Evolutionary conservation across 2,797 vertebrate species (phyloP).

Genomic region (Leptodactylus fallax): DNA sequence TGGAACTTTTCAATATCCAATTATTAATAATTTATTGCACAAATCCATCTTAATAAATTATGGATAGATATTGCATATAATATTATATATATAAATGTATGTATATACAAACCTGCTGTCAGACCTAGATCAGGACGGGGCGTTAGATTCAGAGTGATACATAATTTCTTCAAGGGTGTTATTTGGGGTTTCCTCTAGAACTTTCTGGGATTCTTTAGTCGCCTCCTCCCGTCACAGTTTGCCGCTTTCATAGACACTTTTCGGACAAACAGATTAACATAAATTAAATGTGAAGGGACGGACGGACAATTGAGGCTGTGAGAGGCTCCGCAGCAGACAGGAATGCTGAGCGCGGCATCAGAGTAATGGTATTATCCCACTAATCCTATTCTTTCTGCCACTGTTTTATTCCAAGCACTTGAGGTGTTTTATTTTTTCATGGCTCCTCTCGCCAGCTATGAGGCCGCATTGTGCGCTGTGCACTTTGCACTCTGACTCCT

Average conservation of each 20-base stretch:
- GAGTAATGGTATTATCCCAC: constrained; percentile 10
- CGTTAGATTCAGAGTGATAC: too few relatives aligned
- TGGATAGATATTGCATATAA: too few relatives aligned
- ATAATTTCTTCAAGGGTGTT: background rate
- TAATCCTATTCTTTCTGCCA: constrained; percentile 25
- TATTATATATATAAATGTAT: too few relatives aligned
- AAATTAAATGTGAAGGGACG: constrained; percentile 32
- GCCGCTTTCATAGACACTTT: constrained; percentile 21
- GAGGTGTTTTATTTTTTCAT: background rate
- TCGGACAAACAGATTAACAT: constrained; percentile 56
- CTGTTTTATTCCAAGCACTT: background rate
- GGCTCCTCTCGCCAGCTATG: background rate
- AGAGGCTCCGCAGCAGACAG: constrained; percentile 4
- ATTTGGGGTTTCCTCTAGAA: background rate
- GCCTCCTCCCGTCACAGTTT: constrained; percentile 19
- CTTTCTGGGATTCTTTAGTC: background rate
- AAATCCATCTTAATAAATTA: too few relatives aligned
- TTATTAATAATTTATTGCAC: background rate
- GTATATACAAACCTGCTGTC: too few relatives aligned
- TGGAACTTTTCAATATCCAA: background rate
- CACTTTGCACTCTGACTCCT: constrained; percentile 6
- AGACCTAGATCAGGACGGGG: too few relatives aligned
- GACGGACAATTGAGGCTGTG: constrained; percentile 17
- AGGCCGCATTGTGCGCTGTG: background rate
- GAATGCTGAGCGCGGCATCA: background rate